These are phyloP conservation scores for Sebastes diaconus DNA, from an alignment of 2,797 vertebrate genomes.

Conservation along the genomic window DNA sequence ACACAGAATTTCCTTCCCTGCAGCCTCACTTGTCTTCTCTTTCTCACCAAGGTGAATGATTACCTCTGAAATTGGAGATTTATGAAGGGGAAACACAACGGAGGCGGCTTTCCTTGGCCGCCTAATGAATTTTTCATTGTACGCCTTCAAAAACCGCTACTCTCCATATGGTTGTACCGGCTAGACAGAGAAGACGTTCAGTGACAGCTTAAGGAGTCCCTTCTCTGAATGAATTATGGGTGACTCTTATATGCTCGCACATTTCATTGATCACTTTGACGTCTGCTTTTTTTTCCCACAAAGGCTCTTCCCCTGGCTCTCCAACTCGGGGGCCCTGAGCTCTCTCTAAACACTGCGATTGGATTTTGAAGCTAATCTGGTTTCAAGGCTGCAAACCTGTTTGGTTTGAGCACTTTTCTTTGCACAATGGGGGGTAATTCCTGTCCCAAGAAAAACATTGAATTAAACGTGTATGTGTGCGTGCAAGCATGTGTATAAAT, in stretches of 20 bases:
- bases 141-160: slow-evolving; percentile 11
- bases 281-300: neutral
- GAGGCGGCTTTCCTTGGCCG: slow-evolving; percentile 18
- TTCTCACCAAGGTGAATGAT: slow-evolving; percentile 47
- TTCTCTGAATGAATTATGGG: slow-evolving; percentile 54
- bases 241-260: slow-evolving; percentile 35
- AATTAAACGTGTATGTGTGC: neutral
- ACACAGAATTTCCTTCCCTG: slow-evolving; percentile 12
- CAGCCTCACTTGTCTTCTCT: slow-evolving; percentile 10
- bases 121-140: slow-evolving; percentile 58
- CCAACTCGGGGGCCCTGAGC: neutral
- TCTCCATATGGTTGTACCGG: slow-evolving; percentile 33
- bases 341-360: slow-evolving; percentile 3
- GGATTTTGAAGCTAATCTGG: slow-evolving; percentile 24
- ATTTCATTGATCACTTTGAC: slow-evolving; percentile 66
- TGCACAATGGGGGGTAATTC: neutral
- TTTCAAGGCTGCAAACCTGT: slow-evolving; percentile 28
- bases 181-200: slow-evolving; percentile 44
- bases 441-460: neutral
- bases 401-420: slow-evolving; percentile 8
- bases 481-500: neutral
- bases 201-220: slow-evolving; percentile 49
- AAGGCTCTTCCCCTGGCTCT: slow-evolving; percentile 1
- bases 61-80: slow-evolving; percentile 48
- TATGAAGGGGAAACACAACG: slow-evolving; percentile 44